These are phyloP conservation scores for Poeciliopsis retropinna DNA, from an alignment of 2,113 vertebrate genomes.

Conservation along the genomic window DNA sequence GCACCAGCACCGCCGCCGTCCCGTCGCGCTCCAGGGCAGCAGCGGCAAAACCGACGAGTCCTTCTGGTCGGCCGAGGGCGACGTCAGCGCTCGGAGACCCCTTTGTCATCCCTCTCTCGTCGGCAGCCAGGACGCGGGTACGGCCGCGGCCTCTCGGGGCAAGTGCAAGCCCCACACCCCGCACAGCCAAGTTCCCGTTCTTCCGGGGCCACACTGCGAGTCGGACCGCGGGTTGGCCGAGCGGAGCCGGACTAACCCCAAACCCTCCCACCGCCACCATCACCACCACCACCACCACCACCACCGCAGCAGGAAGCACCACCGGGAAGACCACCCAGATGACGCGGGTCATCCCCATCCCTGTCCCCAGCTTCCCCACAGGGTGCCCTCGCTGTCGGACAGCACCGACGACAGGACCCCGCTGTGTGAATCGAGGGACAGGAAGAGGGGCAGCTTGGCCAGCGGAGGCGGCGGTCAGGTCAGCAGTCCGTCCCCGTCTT, in stretches of 20 bases:
- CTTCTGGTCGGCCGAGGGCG: slow-evolving; percentile 79
- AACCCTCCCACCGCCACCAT: slow-evolving; percentile 74
- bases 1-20: slow-evolving; percentile 70
- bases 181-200: slow-evolving; percentile 52
- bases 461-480: slow-evolving; percentile 49
- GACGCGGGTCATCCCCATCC: slow-evolving; percentile 48
- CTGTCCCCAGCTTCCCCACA: slow-evolving; percentile 61
- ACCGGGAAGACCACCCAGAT: slow-evolving; percentile 60
- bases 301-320: slow-evolving; percentile 65
- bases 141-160: slow-evolving; percentile 61
- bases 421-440: slow-evolving; percentile 64
- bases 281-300: slow-evolving; percentile 63
- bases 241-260: slow-evolving; percentile 65
- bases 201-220: slow-evolving; percentile 59
- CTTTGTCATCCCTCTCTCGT: slow-evolving; percentile 86
- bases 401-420: slow-evolving; percentile 73
- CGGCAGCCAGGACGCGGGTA: slow-evolving; percentile 67
- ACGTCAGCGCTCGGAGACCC: slow-evolving; percentile 91
- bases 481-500: slow-evolving; percentile 70
- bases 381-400: slow-evolving; percentile 73
- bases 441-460: slow-evolving; percentile 38
- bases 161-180: slow-evolving; percentile 67
- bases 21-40: slow-evolving; percentile 50
- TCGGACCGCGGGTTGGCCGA: slow-evolving; percentile 62
- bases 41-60: slow-evolving; percentile 65